Evolutionary conservation across 92 coral and sea anemone species (phyloP), one percentile per base, ranked within the genome.

Genomic region (Pocillopora meandrina): DNA sequence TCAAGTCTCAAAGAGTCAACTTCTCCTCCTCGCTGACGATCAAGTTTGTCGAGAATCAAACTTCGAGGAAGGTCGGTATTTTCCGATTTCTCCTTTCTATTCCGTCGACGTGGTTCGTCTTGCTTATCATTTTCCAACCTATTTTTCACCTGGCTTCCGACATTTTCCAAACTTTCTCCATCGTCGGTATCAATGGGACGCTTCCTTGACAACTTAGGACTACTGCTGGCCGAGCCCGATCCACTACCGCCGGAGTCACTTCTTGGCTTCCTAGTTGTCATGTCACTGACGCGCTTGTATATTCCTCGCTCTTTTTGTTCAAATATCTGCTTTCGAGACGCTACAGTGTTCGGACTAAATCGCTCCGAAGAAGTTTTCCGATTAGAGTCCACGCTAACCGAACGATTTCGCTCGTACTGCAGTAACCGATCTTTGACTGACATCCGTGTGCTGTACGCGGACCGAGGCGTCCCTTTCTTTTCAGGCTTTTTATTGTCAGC

Each of bases 391-490:
- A 63, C 57, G 76, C 47, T 75, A 9, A 23, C 65, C 77, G 84
- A 33, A 12, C 65, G 84, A 55, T 71, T 76, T 35, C 73, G 72
- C 72, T 93, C 95, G 86, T 92, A 94, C 34, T 90, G 98, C 79
- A 81, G 90, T 15, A 88, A 92, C 21, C 98, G 93, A 72, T 94
- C 98, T 83, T 83, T 94, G 4, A 94, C 98, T n/a, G 98, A 94
- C 17, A 94, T 86, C 26, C 94, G 92, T 19, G 88, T 55, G 9
- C 72, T 73, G 42, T 73, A 82, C 23, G 82, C 58, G 23, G 88
- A 66, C 56, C 88, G 77, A 15, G 62, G 61, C 26, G 2, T 52
- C 47, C 56, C 61, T 33, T 61, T 82, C 3, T 58, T 35, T 16
- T 82, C 86, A 19, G 79, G 12, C 59, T 21, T 78, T 71, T 60